These are phyloP conservation scores for Gallinago media DNA, from an alignment of 2,113 vertebrate species.

Conservation along the genomic window DNA sequence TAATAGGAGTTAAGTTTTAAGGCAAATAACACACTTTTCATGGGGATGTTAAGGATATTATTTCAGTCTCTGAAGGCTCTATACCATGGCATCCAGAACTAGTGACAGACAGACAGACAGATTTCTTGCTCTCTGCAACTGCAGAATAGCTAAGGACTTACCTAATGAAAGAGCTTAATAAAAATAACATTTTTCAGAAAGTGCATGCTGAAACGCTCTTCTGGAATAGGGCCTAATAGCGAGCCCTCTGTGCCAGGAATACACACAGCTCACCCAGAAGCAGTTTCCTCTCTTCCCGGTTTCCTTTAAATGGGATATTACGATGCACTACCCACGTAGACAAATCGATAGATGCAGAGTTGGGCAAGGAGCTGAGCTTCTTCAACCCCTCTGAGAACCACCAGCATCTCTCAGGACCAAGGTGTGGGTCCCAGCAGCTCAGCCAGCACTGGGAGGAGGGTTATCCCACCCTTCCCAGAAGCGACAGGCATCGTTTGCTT, in stretches of 20 bases:
- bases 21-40: background rate
- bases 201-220: background rate
- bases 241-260: background rate
- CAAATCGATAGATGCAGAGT: background rate
- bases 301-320: background rate
- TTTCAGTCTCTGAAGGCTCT: background rate
- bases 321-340: fast-evolving
- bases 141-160: background rate
- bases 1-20: background rate
- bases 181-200: slow-evolving; percentile 1
- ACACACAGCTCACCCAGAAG: background rate
- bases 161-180: background rate
- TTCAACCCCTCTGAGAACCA: background rate
- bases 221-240: background rate
- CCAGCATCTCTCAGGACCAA: background rate
- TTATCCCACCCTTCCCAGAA: background rate
- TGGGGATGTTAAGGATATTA: background rate
- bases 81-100: background rate
- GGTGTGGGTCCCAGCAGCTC: background rate
- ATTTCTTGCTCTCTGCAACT: background rate
- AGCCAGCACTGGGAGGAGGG: background rate
- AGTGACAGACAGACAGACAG: background rate
- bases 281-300: background rate
- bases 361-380: background rate
- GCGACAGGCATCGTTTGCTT: background rate